Conservation (phyloP, 2,888 invertebrate species). For the Meteorus cinctellus region DNA sequence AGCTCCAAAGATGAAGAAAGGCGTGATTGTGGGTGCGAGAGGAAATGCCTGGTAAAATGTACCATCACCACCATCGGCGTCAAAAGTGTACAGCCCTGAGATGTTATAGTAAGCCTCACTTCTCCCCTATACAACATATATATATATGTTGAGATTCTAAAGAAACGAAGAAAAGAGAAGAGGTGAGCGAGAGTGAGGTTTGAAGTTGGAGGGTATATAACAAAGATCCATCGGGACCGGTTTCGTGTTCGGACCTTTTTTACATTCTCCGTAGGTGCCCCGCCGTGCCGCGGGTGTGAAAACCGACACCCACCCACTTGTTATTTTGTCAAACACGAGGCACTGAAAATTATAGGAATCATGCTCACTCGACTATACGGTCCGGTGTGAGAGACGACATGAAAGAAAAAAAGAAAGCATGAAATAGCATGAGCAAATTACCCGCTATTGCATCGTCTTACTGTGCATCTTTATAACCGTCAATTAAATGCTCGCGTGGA, state of each 20-base stretch:
- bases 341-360: constrained; percentile 67
- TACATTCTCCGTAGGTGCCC: constrained; percentile 68
- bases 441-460: constrained; percentile 56
- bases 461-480: constrained; percentile 53
- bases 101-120: constrained; percentile 10
- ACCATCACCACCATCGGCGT: not conserved
- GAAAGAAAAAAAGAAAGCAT: constrained; percentile 35
- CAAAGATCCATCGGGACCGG: constrained; percentile 71
- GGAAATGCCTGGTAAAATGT: not conserved
- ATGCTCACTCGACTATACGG: constrained; percentile 43
- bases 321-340: constrained; percentile 70
- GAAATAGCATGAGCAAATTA: constrained; percentile 56
- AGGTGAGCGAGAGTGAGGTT: constrained; percentile 34
- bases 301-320: constrained; percentile 73
- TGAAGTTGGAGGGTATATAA: constrained; percentile 32
- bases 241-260: constrained; percentile 67
- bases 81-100: constrained; percentile 18
- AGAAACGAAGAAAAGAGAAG: constrained; percentile 35
- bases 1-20: not conserved
- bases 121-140: not conserved
- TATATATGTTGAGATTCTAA: not conserved
- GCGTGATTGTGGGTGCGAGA: constrained; percentile 23
- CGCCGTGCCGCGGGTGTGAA: constrained; percentile 71
- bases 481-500: constrained; percentile 58
- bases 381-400: not conserved